These are phyloP conservation scores for Novumbra hubbsi DNA, from an alignment of 2,797 vertebrate genomes.

Conservation along the genomic window DNA sequence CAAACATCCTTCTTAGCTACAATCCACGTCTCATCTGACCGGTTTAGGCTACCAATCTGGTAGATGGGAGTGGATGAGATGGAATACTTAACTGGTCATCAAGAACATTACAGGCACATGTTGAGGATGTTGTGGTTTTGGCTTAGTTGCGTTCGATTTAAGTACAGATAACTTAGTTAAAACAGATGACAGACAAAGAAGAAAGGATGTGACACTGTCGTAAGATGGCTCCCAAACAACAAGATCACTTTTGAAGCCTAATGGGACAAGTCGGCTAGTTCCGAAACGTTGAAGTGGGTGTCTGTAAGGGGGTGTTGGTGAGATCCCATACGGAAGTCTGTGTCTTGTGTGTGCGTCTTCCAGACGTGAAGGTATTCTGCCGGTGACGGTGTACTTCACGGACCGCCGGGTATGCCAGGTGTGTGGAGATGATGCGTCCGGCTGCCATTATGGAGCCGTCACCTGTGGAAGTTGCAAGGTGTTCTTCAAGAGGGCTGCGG, in stretches of 20 bases:
- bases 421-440: constrained; percentile 91
- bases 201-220: too few species aligned
- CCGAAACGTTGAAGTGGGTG: background rate
- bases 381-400: constrained; percentile 87
- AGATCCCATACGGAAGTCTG: constrained; percentile 6
- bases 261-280: background rate
- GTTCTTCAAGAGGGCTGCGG: constrained; percentile 94
- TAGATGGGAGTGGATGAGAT: too few species aligned
- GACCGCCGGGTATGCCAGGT: constrained; percentile 91
- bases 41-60: too few species aligned
- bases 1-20: too few species aligned
- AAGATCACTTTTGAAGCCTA: background rate
- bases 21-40: too few species aligned
- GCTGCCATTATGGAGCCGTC: constrained; percentile 95
- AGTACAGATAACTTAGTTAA: too few species aligned
- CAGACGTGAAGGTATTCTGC: constrained; percentile 84
- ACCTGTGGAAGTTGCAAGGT: constrained; percentile 98
- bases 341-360: constrained; percentile 19
- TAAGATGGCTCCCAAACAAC: too few species aligned
- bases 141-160: too few species aligned
- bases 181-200: too few species aligned
- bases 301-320: background rate
- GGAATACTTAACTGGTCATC: too few species aligned
- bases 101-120: too few species aligned
- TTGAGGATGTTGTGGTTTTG: too few species aligned